These are phyloP conservation scores for Hyalella azteca DNA, from an alignment of 2,888 invertebrate species.

Conservation along the genomic window DNA sequence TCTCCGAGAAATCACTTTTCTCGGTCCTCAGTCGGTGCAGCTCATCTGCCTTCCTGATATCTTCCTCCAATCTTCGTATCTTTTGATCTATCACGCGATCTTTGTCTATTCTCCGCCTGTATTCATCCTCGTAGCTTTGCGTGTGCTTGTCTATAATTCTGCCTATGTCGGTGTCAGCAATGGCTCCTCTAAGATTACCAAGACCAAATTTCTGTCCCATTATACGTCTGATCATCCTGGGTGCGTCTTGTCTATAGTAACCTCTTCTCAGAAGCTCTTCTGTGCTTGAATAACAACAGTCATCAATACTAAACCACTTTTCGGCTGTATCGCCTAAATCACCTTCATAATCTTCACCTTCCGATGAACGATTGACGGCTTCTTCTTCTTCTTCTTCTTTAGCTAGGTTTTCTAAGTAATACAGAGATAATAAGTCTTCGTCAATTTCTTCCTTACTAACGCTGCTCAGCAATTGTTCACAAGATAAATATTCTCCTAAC, in stretches of 20 bases:
- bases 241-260: constrained; percentile 19
- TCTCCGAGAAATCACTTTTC: neutral
- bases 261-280: constrained; percentile 11
- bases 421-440: constrained; percentile 8
- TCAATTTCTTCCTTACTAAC: constrained; percentile 2
- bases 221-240: neutral
- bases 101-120: constrained; percentile 16
- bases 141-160: constrained; percentile 29
- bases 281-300: constrained; percentile 20
- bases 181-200: neutral
- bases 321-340: constrained; percentile 17
- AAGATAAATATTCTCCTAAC: constrained; percentile 28
- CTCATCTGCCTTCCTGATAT: constrained; percentile 25
- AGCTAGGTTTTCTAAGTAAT: constrained; percentile 9
- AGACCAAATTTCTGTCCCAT: constrained; percentile 8
- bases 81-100: constrained; percentile 28
- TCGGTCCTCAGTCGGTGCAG: constrained; percentile 19
- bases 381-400: constrained; percentile 1
- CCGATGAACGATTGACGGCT: constrained; percentile 5
- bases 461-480: constrained; percentile 13
- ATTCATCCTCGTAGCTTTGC: constrained; percentile 22
- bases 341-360: constrained; percentile 1
- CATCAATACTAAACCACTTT: constrained; percentile 17
- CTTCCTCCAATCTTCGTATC: constrained; percentile 22
- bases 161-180: neutral